Conservation (phyloP, 2,797 vertebrate genomes). For the Chromobotia macracanthus region DNA sequence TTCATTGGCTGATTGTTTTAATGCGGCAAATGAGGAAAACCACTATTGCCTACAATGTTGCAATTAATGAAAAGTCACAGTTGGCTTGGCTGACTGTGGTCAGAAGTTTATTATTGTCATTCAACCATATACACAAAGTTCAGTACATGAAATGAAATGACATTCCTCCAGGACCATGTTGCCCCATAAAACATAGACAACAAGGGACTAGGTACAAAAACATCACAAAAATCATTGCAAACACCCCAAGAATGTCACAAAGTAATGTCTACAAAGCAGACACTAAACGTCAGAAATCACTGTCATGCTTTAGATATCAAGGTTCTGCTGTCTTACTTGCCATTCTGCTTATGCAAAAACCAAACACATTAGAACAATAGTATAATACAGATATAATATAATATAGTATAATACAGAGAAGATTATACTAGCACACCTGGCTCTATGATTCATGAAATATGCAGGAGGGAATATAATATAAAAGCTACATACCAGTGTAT, state of each 20-base stretch:
- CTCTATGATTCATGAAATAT: constrained; percentile 9
- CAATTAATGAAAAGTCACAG: constrained; percentile 1
- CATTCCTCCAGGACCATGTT: too few species aligned
- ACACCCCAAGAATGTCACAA: background rate
- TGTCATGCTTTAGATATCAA: too few species aligned
- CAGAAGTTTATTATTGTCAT: too few species aligned
- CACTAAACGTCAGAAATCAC: background rate
- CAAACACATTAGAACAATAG: background rate
- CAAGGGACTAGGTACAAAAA: too few species aligned
- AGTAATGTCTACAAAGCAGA: background rate
- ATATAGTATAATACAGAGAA: too few species aligned
- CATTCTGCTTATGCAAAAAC: constrained; percentile 9
- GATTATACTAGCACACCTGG: constrained; percentile 1
- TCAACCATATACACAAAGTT: too few species aligned
- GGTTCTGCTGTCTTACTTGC: constrained; percentile 6
- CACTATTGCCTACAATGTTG: constrained; percentile 22
- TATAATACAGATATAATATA: too few species aligned
- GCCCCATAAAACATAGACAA: too few species aligned
- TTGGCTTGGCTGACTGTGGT: background rate
- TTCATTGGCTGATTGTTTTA: constrained; percentile 43
- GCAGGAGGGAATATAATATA: background rate
- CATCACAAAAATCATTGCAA: background rate
- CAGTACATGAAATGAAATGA: too few species aligned
- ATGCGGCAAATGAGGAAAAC: constrained; percentile 48
- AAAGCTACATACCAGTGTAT: background rate